Percentiles rank a stretch among this genome's conserved stretches.
Conservation (phyloP, 2,888 invertebrate species). For the Calephelis perditalis region DNA sequence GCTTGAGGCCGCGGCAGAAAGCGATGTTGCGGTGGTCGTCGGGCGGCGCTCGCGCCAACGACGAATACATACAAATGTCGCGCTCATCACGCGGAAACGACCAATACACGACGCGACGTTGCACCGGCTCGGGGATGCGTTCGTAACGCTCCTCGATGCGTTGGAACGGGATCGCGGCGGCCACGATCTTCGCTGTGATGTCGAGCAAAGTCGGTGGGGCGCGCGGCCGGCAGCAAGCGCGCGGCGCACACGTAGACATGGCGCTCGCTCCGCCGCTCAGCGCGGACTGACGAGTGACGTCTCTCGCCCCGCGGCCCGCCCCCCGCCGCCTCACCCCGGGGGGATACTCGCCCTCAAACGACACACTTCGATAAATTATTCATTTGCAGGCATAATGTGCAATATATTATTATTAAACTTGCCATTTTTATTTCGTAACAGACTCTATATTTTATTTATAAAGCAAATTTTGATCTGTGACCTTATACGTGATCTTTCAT, state of each 20-base stretch:
- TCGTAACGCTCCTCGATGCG: constrained; percentile 91
- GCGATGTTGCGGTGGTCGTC: constrained; percentile 89
- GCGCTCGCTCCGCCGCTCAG: constrained; percentile 75
- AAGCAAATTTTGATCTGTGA: not conserved
- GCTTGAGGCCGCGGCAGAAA: constrained; percentile 91
- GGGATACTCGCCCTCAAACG: constrained; percentile 69
- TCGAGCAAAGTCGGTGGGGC: constrained; percentile 87
- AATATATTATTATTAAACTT: constrained; percentile 78
- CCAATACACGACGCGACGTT: constrained; percentile 92
- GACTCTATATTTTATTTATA: constrained; percentile 43
- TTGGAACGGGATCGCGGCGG: constrained; percentile 91
- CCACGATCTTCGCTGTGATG: constrained; percentile 90
- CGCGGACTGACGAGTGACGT: constrained; percentile 62
- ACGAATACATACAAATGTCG: constrained; percentile 94
- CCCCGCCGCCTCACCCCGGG: constrained; percentile 40
- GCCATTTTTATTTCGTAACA: constrained; percentile 62
- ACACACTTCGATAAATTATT: constrained; percentile 74
- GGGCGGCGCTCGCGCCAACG: constrained; percentile 79
- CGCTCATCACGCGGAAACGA: constrained; percentile 92
- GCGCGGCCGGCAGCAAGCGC: constrained; percentile 75
- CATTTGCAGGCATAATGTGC: constrained; percentile 76
- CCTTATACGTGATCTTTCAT: not conserved
- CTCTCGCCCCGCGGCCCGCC: constrained; percentile 32
- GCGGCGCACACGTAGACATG: constrained; percentile 74
- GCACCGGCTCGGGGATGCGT: constrained; percentile 93